Evolutionary conservation across 2,113 vertebrate genomes (phyloP).

Genomic region (Indicator indicator): DNA sequence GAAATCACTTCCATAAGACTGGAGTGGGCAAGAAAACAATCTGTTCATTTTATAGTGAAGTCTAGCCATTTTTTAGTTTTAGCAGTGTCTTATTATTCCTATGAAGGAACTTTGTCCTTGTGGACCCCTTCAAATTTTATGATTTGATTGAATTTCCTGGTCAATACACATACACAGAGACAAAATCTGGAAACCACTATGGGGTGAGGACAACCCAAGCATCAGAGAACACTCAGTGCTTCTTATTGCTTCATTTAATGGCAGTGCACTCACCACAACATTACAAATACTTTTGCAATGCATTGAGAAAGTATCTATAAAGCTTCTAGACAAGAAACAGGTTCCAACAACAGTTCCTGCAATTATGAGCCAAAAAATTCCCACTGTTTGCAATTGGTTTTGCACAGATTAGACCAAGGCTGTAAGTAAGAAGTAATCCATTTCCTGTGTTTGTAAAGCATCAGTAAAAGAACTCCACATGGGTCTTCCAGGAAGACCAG

Average conservation of each 20-base stretch:
- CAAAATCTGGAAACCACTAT: not conserved
- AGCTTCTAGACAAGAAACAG: not conserved
- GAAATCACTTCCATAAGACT: not conserved
- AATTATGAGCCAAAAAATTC: rapidly evolving
- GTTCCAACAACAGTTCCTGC: not conserved
- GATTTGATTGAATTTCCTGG: not conserved
- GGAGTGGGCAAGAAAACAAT: not conserved
- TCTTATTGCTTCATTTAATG: not conserved
- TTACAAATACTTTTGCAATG: not conserved
- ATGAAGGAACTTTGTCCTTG: not conserved
- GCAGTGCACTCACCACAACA: rapidly evolving
- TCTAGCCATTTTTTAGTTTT: not conserved
- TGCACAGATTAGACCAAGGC: not conserved
- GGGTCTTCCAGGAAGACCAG: not conserved
- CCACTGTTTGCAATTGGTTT: not conserved
- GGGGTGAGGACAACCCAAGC: not conserved
- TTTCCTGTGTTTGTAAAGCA: not conserved
- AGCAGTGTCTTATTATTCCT: not conserved
- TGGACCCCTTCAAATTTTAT: not conserved
- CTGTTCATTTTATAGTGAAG: not conserved
- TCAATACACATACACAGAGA: not conserved
- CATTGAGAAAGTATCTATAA: not conserved
- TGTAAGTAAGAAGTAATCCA: not conserved
- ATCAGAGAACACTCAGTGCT: not conserved
- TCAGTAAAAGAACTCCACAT: not conserved